Evolutionary conservation across 2,113 vertebrate genomes (phyloP), one percentile per base, ranked within the genome.

Genomic region (Mirounga angustirostris): DNA sequence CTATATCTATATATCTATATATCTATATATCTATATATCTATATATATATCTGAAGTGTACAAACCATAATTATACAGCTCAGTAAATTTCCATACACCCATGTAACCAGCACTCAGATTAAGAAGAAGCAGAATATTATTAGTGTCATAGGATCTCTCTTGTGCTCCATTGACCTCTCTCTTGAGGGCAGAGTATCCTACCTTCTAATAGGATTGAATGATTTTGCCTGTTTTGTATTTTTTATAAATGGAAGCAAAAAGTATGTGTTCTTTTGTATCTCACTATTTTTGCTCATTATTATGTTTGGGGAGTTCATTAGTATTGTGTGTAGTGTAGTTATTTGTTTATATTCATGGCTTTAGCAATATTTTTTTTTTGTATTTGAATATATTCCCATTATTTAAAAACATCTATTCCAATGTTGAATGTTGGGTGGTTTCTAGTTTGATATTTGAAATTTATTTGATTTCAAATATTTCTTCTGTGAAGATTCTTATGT

Each of bases 331-430:
- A 50, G n/a, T 33, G 43, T 86, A 85, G 74, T 63, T 18, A 18
- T 56, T 94, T 92, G 28, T 87, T 92, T 93, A 24, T 92, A 67
- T 22, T 94, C 16, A 81, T 81, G 24, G 12, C 12, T 76, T 61
- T 80, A 84, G 30, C 80, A 56, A 87, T 63, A 40, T 93, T 93
- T 16, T 91, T 67, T 52, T 94, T 94, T 5, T 21, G 2, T 71
- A 74, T 80, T 92, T 90, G 56, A 94, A 69, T 89, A 73, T 36
- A 8, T 40, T 28, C 18, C 61, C 26, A 61, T 96, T 56, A 33
- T 61, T 88, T 71, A 43, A 58, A 86, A 65, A 78, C 4, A 21
- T 33, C 5, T 65, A 4, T 78, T 74, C 13, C 24, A 24, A 4
- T 36, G 1, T 59, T 54, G 33, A 71, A 74, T 94, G 36, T 8